These are phyloP conservation scores for Mantis religiosa DNA, from an alignment of 2,888 invertebrate species.

Conservation along the genomic window DNA sequence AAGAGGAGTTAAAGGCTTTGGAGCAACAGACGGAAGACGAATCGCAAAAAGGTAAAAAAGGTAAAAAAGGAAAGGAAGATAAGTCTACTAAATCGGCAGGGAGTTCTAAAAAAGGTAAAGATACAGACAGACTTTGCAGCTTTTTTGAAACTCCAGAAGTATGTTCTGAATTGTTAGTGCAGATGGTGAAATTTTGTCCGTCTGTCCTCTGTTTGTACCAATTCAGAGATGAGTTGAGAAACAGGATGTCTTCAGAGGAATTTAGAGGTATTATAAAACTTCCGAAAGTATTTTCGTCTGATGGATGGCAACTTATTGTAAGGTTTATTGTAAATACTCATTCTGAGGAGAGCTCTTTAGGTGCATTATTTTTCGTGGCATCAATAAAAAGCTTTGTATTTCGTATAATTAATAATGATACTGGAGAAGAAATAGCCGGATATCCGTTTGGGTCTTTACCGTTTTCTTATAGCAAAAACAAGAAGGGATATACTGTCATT, in stretches of 20 bases:
- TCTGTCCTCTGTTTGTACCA: neutral
- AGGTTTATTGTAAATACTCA: conserved; percentile 3
- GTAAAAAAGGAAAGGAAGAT: neutral
- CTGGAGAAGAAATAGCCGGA: conserved; percentile 32
- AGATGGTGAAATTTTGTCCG: neutral
- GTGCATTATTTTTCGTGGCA: conserved; percentile 33
- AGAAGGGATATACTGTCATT: conserved; percentile 37
- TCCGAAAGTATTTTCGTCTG: neutral
- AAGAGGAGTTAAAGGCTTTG: neutral
- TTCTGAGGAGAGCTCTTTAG: neutral
- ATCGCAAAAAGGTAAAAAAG: neutral
- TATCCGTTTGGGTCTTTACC: neutral
- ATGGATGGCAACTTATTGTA: conserved; percentile 3
- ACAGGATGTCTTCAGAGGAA: neutral
- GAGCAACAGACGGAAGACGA: neutral
- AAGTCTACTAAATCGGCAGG: neutral
- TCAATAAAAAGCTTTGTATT: conserved; percentile 33
- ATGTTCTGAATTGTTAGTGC: neutral
- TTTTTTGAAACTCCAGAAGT: neutral
- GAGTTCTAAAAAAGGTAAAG: neutral
- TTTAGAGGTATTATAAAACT: neutral
- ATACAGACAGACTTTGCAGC: neutral
- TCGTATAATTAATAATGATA: conserved; percentile 37
- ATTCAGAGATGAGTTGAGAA: neutral
- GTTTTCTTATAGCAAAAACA: conserved; percentile 25